These are phyloP conservation scores for Scaptomyza polygonia DNA, from an alignment of 2,888 invertebrate species.

Conservation along the genomic window DNA sequence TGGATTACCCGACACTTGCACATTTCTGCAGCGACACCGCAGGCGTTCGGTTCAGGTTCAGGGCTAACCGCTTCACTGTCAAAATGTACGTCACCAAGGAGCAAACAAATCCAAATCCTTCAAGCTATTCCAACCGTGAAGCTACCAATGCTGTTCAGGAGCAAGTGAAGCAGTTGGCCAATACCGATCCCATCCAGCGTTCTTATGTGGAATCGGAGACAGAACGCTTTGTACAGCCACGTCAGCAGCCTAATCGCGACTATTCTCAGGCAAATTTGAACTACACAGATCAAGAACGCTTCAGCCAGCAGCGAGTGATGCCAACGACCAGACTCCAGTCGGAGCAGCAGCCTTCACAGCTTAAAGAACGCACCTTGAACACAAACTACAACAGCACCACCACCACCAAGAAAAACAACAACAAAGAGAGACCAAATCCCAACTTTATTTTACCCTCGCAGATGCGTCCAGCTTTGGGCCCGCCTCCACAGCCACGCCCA, in stretches of 20 bases:
- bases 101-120: background rate
- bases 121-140: background rate
- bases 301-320: slow-evolving; percentile 19
- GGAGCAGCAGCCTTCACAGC: slow-evolving; percentile 15
- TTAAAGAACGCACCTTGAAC: slow-evolving; percentile 51
- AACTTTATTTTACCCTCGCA: slow-evolving; percentile 70
- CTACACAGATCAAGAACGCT: slow-evolving; percentile 8
- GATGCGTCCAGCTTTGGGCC: slow-evolving; percentile 80
- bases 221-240: slow-evolving; percentile 31
- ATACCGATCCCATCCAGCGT: slow-evolving; percentile 16
- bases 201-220: slow-evolving; percentile 15
- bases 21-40: slow-evolving; percentile 80
- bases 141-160: slow-evolving; percentile 9
- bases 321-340: slow-evolving; percentile 1
- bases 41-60: slow-evolving; percentile 70
- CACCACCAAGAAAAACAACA: slow-evolving; percentile 12
- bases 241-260: slow-evolving; percentile 14
- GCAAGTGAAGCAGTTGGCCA: slow-evolving; percentile 9
- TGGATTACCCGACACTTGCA: slow-evolving; percentile 79
- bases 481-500: slow-evolving; percentile 75
- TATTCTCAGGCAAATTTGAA: slow-evolving; percentile 16
- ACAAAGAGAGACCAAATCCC: slow-evolving; percentile 40
- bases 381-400: slow-evolving; percentile 33
- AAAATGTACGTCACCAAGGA: slow-evolving; percentile 44
- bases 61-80: slow-evolving; percentile 6